Base-by-base conservation (phyloP, 2,113 vertebrate genomes). In the Neomonachus schauinslandi region DNA sequence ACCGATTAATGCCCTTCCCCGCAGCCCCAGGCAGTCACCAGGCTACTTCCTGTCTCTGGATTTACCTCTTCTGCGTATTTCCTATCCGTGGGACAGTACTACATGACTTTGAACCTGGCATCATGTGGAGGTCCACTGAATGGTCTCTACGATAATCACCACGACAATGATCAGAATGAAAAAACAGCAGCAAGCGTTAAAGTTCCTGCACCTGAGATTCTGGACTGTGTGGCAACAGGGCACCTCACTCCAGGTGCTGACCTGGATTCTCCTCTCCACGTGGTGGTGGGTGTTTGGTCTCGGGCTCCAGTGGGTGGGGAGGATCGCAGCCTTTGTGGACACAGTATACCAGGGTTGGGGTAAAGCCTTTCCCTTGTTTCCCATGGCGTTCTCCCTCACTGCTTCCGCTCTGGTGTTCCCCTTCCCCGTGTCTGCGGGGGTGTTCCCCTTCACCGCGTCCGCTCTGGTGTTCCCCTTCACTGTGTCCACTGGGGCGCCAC, bases 221-320 rank as follows among this genome's bases (percentile, higher is more conserved):
- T 0, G 51, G 22, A 2, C 1, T 9, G 0, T 0, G n/a, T 4
- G 3, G 16, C 1, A 11, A 31, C 0, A 1, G 36, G 0, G 8
- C 19, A 0, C 0, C 42, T 61, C 24, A 0, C 0, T 0, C 0
- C 8, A 7, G 22, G 2, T 4, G 15, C 18, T 1, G 33, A 36
- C 5, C 4, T 33, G 13, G 21, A 36, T 8, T 61, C 13, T 10
- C 0, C 14, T 82, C n/a, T 95, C 51, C 4, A 0, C 6, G 3
- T 2, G 7, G 61, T 4, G 2, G 22, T 8, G 2, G 15, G 39
- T 12, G 13, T 46, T 6, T 5, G 1, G 24, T 71, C 26, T 24
- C 8, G 63, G 81, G 26, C 22, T 80, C 82, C 57, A 55, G 31
- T 59, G 39, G 28, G 11, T 14, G n/a, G 87, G 36, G 24, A 13